A percentile compares a stretch with the other conserved stretches of the same genome.
These are phyloP conservation scores for Scaptomyza montana DNA, from an alignment of 1,140 invertebrate species.

Conservation along the genomic window DNA sequence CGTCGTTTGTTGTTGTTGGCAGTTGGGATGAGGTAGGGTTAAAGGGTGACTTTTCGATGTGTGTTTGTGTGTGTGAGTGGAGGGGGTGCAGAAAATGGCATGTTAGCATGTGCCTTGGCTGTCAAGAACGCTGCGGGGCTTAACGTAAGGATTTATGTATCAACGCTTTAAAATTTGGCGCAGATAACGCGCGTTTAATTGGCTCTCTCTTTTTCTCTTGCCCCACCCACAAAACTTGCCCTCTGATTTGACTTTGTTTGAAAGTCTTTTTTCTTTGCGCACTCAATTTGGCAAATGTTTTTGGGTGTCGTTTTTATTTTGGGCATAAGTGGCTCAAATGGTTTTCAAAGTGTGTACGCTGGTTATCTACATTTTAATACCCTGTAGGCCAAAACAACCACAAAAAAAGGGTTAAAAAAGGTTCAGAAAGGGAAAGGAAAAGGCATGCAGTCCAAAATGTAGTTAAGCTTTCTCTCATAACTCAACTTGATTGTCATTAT, in stretches of 20 bases:
- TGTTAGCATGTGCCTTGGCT: constrained; percentile 82
- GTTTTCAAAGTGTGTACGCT: constrained; percentile 61
- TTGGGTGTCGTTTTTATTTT: constrained; percentile 50
- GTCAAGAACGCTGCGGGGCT: constrained; percentile 82
- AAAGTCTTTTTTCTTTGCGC: constrained; percentile 11
- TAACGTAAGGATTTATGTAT: constrained; percentile 83
- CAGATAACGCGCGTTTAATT: constrained; percentile 83
- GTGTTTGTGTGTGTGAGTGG: constrained; percentile 8
- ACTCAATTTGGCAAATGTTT: constrained; percentile 25
- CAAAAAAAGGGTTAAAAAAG: neutral
- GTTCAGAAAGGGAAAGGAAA: neutral
- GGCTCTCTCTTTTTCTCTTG: constrained; percentile 33
- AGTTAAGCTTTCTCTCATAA: neutral
- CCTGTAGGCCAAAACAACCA: neutral
- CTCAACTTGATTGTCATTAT: neutral
- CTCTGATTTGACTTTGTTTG: constrained; percentile 22
- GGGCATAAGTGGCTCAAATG: constrained; percentile 61
- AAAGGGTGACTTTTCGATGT: neutral
- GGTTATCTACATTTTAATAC: constrained; percentile 57
- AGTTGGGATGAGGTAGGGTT: no score
- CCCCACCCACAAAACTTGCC: no score
- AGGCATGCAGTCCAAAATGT: no score
- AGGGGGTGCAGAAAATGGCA: constrained; percentile 77
- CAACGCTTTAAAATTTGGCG: constrained; percentile 83
- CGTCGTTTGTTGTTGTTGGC: constrained; percentile 6